Evolutionary conservation across 2,113 vertebrate species (phyloP).

Genomic region (Todiramphus saurophagus): DNA sequence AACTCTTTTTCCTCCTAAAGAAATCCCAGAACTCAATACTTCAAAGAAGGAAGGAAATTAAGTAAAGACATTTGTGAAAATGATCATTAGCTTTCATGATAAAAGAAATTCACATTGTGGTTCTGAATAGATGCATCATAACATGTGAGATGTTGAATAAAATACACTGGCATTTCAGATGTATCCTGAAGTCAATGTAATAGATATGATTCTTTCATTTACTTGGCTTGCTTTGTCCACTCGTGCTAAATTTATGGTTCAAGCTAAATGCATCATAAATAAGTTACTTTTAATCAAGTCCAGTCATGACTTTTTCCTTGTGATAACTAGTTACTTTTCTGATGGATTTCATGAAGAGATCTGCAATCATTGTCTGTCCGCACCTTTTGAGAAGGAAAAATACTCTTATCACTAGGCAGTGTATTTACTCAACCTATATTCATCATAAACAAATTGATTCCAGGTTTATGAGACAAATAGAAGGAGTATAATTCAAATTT

Average conservation of each 20-base stretch:
- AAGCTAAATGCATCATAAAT: background rate
- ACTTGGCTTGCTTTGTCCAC: background rate
- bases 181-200: fast-evolving
- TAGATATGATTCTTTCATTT: background rate
- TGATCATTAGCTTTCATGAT: background rate
- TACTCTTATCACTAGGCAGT: background rate
- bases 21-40: background rate
- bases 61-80: slow-evolving; percentile 17
- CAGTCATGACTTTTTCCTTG: background rate
- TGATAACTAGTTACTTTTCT: background rate
- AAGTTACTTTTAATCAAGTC: background rate
- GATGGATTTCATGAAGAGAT: background rate
- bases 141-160: background rate
- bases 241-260: background rate
- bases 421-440: background rate
- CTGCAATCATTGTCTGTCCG: background rate
- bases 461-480: background rate
- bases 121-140: background rate
- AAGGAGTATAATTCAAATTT: background rate
- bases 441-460: background rate
- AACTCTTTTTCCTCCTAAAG: background rate
- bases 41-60: background rate
- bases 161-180: background rate
- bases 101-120: background rate
- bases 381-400: background rate